Evolutionary conservation across 2,888 invertebrate species (phyloP).

Genomic region (Nemurella pictetii): DNA sequence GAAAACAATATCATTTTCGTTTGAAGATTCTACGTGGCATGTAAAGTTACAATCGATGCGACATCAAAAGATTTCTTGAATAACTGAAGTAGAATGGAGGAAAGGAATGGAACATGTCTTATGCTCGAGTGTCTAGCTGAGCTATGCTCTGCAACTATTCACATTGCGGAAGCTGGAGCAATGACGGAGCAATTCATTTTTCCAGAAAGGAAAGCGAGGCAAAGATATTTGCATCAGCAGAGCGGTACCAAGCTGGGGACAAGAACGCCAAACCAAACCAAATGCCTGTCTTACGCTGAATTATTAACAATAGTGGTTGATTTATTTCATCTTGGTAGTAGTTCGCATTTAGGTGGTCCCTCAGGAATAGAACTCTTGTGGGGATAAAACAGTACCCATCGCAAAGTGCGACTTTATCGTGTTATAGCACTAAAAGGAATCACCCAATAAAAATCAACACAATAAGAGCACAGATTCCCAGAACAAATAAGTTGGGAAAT

Average conservation of each 20-base stretch:
- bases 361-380: neutral
- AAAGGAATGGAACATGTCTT: neutral
- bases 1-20: neutral
- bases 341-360: slow-evolving; percentile 15
- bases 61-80: neutral
- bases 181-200: neutral
- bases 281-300: neutral
- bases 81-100: neutral
- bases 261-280: neutral
- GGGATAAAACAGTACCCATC: slow-evolving; percentile 17
- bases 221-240: neutral
- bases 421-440: slow-evolving; percentile 32
- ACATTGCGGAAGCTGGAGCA: neutral
- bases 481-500: neutral
- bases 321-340: slow-evolving; percentile 11
- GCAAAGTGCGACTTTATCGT: slow-evolving; percentile 23
- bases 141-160: neutral
- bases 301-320: neutral
- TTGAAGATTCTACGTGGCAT: neutral
- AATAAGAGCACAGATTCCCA: slow-evolving; percentile 14
- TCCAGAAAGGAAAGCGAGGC: neutral
- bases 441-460: slow-evolving; percentile 29
- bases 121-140: neutral
- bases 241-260: neutral
- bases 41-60: neutral